Conservation (phyloP, 2,888 invertebrate species). For the Ephialtes manifestator region DNA sequence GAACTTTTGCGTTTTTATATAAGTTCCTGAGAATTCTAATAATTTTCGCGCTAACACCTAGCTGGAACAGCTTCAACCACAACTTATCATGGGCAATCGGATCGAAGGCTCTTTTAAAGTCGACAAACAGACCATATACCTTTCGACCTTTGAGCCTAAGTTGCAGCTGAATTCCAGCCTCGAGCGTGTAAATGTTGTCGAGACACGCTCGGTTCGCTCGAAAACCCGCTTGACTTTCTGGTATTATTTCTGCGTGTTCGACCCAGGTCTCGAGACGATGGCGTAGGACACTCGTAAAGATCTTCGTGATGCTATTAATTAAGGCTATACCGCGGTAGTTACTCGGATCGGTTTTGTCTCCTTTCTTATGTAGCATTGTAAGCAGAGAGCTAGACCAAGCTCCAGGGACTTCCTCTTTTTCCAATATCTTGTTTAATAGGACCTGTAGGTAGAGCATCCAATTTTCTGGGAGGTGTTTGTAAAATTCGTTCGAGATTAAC, state of each 20-base stretch:
- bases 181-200: slow-evolving; percentile 56
- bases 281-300: slow-evolving; percentile 68
- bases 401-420: slow-evolving; percentile 11
- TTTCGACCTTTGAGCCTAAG: neutral
- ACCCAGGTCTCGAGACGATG: slow-evolving; percentile 63
- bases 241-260: slow-evolving; percentile 34
- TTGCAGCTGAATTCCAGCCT: neutral
- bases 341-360: neutral
- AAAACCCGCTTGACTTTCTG: slow-evolving; percentile 62
- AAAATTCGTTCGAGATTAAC: slow-evolving; percentile 42
- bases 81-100: neutral
- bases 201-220: slow-evolving; percentile 48
- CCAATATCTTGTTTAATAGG: slow-evolving; percentile 40
- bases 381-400: slow-evolving; percentile 25
- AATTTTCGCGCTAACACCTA: slow-evolving; percentile 67
- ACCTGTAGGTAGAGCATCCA: slow-evolving; percentile 37
- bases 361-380: slow-evolving; percentile 47
- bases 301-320: slow-evolving; percentile 66
- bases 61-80: slow-evolving; percentile 43
- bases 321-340: slow-evolving; percentile 72
- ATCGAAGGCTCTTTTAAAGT: slow-evolving; percentile 1
- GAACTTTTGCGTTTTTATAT: slow-evolving; percentile 20
- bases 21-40: slow-evolving; percentile 54
- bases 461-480: slow-evolving; percentile 38
- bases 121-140: neutral